Evolutionary conservation across 2,113 vertebrate genomes (phyloP).

Genomic region (Chloropsis cyanopogon): DNA sequence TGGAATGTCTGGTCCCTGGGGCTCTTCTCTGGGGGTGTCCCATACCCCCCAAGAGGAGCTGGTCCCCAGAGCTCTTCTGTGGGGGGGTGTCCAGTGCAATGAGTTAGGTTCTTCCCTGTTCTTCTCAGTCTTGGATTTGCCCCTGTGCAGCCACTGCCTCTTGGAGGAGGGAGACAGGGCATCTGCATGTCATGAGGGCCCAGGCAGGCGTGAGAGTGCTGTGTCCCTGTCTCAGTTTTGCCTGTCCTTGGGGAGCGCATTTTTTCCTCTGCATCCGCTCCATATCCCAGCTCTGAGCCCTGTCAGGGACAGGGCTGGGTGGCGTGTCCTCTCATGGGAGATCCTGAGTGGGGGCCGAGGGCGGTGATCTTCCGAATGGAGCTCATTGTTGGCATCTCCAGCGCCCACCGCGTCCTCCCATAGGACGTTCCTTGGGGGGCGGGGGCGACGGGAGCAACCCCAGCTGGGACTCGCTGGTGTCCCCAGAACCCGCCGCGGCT

Average conservation of each 20-base stretch:
- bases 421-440: not conserved
- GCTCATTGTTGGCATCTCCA: not conserved
- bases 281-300: not conserved
- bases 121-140: not conserved
- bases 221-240: not conserved
- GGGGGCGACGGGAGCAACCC: not conserved
- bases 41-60: too few species aligned
- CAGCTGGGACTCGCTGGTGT: not conserved
- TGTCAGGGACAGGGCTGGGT: too few species aligned
- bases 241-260: too few species aligned
- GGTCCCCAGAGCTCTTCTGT: not conserved
- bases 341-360: too few species aligned
- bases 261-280: not conserved
- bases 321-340: not conserved
- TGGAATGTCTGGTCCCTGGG: not conserved
- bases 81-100: too few species aligned
- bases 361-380: not conserved
- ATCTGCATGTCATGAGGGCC: not conserved
- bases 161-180: too few species aligned
- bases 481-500: too few species aligned
- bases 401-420: not conserved
- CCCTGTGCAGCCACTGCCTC: not conserved
- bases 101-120: not conserved
- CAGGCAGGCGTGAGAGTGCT: too few species aligned
- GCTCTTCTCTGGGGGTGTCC: too few species aligned